phyloP scores from a whole-genome alignment of 2,797 vertebrate genomes.

The Chiroxiphia lanceolata region DNA sequence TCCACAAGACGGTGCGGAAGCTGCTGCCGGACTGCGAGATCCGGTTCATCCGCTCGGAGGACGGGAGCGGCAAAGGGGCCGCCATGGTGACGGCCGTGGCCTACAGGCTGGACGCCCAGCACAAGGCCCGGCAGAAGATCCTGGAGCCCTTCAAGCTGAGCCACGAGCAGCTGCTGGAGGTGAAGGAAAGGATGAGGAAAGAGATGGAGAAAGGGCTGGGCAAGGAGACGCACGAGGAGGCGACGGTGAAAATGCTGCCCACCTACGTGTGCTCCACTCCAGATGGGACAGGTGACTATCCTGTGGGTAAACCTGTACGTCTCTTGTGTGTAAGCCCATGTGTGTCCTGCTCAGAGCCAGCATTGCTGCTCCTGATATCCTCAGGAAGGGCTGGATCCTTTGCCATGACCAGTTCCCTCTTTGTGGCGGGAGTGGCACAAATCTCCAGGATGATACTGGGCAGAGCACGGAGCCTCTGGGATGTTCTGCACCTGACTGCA shows the following conservation, averaged over 20 bases:
- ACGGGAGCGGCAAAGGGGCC: constrained; percentile 93
- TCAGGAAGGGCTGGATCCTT: not conserved
- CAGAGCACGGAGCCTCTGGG: not conserved
- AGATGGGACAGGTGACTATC: constrained; percentile 87
- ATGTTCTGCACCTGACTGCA: not conserved
- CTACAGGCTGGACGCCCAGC: constrained; percentile 86
- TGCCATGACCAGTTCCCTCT: not conserved
- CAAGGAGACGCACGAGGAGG: constrained; percentile 76
- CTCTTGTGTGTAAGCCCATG: not conserved
- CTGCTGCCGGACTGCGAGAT: constrained; percentile 92
- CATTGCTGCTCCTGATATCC: not conserved
- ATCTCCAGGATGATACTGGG: not conserved
- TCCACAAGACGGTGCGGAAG: constrained; percentile 89
- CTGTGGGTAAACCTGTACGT: accelerated
- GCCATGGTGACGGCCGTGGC: constrained; percentile 98
- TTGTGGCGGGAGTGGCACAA: not conserved
- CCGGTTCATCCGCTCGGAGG: constrained; percentile 90
- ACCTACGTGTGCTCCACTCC: constrained; percentile 90
- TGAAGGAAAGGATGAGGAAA: constrained; percentile 85
- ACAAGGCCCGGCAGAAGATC: constrained; percentile 82
- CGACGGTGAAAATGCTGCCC: constrained; percentile 92
- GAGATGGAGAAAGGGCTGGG: constrained; percentile 86
- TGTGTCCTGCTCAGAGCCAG: not conserved
- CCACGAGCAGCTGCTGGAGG: constrained; percentile 85
- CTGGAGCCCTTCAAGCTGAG: constrained; percentile 84